Evolutionary conservation across 2,797 vertebrate genomes (phyloP), one percentile per base, ranked within the genome.

Genomic region (Lycodopsis pacificus): DNA sequence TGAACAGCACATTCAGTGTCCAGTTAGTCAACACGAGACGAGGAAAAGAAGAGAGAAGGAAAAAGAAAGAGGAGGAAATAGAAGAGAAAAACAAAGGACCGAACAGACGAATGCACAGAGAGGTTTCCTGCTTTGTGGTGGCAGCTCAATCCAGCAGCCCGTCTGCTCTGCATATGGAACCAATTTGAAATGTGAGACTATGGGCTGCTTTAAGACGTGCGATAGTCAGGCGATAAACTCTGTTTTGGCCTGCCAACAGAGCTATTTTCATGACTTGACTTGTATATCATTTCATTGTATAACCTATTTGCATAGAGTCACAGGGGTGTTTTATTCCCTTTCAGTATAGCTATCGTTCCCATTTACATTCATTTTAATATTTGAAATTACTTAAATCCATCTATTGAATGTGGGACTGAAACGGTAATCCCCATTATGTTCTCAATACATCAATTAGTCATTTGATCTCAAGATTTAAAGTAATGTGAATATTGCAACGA

Each of bases 161-260:
- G 76, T 81, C 85, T 83, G 76, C 73, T 71, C 79, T 79, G 62
- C 92, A 91, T 73, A 82, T 93, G 92, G 89, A 90, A 90, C 83
- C 86, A 79, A 91, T 93, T 90, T 80, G 92, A 86, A 92, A 92
- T 32, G 76, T 80, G 90, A 91, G 83, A 88, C 86, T 75, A 61
- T 22, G 30, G 85, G 83, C 65, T 34, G 34, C 49, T 64, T 81
- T 68, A 91, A 81, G 65, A 80, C 36, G 20, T 27, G 73, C 73
- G 53, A 76, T 70, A 38, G 20, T 56, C 70, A 69, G 57, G 46
- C 57, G 75, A 27, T n/a, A 77, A 80, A 65, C 49, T 22, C 57
- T 49, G 63, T 56, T 75, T 51, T 53, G 32, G 75, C 72, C 59
- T 27, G 30, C 40, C 66, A 62, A 20, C 32, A 53, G 48, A 48